phyloP scores from a whole-genome alignment of 2,797 vertebrate genomes.

The Halcyon smyrnensis region DNA sequence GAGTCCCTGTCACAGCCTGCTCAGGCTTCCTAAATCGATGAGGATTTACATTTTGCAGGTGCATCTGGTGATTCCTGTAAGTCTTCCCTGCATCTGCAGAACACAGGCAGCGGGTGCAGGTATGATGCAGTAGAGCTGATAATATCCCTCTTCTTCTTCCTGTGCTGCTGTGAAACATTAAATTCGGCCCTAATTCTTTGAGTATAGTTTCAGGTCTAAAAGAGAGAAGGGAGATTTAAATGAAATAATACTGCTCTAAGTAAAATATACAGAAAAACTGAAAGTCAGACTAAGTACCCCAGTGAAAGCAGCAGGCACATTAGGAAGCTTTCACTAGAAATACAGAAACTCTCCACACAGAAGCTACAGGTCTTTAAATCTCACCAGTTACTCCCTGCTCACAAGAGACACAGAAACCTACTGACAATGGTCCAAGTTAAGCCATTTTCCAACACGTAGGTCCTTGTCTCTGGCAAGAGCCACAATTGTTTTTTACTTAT shows the following conservation, averaged over 20 bases:
- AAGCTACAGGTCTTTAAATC: background rate
- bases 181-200: background rate
- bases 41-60: background rate
- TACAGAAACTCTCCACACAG: background rate
- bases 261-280: background rate
- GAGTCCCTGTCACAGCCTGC: background rate
- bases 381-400: background rate
- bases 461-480: background rate
- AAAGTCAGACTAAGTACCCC: background rate
- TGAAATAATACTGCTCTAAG: background rate
- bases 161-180: background rate
- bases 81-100: background rate
- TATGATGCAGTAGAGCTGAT: background rate
- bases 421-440: background rate
- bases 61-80: background rate
- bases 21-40: background rate
- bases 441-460: background rate
- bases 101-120: fast-evolving
- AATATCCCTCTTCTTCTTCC: background rate
- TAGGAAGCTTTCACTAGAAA: background rate
- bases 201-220: background rate
- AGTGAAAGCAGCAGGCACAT: background rate
- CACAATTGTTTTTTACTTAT: background rate
- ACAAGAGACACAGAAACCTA: background rate
- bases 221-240: background rate